Conservation (phyloP, 2,797 vertebrate genomes). For the Synanceia verrucosa region DNA sequence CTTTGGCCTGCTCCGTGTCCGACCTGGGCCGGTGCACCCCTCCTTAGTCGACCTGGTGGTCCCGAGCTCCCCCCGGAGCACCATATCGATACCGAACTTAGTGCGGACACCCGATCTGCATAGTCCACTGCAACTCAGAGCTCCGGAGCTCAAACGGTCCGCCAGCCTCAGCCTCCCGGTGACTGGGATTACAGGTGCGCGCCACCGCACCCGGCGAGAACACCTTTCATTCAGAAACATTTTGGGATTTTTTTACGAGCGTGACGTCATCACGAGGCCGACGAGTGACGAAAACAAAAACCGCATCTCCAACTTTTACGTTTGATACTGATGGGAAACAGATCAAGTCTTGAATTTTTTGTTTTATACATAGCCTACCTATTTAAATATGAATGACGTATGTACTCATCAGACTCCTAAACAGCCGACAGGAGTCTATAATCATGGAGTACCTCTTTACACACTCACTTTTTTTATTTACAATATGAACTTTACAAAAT, state of each 20-base stretch:
- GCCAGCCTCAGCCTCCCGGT: slow-evolving; percentile 52
- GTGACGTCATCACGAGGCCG: neutral
- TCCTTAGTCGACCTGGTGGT: slow-evolving; percentile 72
- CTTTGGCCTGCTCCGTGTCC: slow-evolving; percentile 79
- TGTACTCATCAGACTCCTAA: too few species aligned
- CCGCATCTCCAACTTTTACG: too few species aligned
- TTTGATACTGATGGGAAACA: too few species aligned
- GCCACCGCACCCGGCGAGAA: neutral
- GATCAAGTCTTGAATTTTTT: too few species aligned
- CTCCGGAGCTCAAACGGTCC: slow-evolving; percentile 56
- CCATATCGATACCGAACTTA: slow-evolving; percentile 74
- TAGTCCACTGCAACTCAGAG: slow-evolving; percentile 31
- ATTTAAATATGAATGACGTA: too few species aligned
- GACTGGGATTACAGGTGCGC: slow-evolving; percentile 49
- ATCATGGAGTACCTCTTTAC: too few species aligned
- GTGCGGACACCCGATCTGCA: slow-evolving; percentile 62
- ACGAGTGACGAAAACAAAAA: too few species aligned
- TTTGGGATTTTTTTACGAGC: neutral
- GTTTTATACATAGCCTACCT: too few species aligned
- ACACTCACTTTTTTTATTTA: too few species aligned
- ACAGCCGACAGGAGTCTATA: too few species aligned
- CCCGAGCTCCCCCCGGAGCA: slow-evolving; percentile 69
- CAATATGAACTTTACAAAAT: too few species aligned
- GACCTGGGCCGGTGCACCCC: slow-evolving; percentile 77
- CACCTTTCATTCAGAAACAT: neutral